Evolutionary conservation across 2,113 vertebrate species (phyloP).

Genomic region (Henicopernis longicauda): DNA sequence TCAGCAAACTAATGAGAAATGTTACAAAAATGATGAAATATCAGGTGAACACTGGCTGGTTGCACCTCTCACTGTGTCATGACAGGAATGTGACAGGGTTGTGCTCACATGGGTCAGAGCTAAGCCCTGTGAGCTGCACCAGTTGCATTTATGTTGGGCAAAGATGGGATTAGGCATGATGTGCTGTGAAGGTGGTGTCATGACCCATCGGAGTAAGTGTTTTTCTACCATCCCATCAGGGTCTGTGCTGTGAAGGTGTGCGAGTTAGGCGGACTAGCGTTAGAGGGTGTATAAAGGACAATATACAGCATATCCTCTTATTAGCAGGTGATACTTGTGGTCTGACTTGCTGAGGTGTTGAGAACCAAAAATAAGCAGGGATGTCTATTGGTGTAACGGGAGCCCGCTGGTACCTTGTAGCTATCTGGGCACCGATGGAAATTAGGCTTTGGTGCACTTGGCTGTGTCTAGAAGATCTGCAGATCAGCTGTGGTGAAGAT

Average conservation of each 20-base stretch:
- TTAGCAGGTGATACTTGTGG: neutral
- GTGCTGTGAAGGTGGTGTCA: neutral
- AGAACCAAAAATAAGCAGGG: neutral
- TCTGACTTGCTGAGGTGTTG: neutral
- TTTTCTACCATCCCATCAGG: neutral
- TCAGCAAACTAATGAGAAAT: neutral
- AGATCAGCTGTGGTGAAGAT: neutral
- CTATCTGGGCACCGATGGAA: accelerated
- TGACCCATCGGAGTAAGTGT: neutral
- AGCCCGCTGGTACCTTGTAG: neutral
- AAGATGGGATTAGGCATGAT: neutral
- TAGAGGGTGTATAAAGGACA: neutral
- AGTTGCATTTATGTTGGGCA: accelerated
- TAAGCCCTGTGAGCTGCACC: neutral
- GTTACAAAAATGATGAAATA: neutral
- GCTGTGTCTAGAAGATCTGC: neutral
- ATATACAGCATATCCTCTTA: neutral
- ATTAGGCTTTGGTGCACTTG: neutral
- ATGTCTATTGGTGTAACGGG: accelerated
- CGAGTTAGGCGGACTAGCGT: no score
- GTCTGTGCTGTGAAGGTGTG: neutral
- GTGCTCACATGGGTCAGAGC: neutral
- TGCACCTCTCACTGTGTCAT: neutral
- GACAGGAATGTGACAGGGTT: neutral
- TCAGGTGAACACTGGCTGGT: neutral